Percentiles rank a stretch among this genome's conserved stretches.
phyloP scores from a whole-genome alignment of 64 coral and sea anemone species.

The Trachythela sp. region DNA sequence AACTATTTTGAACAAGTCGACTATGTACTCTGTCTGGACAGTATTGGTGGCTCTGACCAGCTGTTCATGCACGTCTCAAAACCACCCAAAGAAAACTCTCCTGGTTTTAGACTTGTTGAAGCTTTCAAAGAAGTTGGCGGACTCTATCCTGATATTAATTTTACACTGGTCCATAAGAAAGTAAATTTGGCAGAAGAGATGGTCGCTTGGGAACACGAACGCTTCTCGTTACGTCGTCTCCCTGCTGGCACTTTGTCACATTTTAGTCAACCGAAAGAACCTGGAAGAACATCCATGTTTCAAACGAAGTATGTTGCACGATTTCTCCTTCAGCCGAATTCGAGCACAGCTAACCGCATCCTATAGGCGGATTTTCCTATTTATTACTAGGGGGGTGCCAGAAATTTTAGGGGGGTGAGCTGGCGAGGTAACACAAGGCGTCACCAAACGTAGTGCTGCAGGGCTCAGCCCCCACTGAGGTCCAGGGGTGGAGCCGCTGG shows the following conservation, averaged over 20 bases:
- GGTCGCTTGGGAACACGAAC: conserved; percentile 84
- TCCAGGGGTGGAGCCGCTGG: too few species aligned
- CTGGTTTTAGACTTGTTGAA: conserved; percentile 68
- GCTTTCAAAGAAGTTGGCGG: background rate
- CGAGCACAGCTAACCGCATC: too few species aligned
- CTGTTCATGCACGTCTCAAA: conserved; percentile 88
- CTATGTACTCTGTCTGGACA: conserved; percentile 88
- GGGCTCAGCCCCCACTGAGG: too few species aligned
- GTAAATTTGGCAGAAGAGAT: conserved; percentile 88
- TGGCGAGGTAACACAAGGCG: too few species aligned
- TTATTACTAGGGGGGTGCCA: too few species aligned
- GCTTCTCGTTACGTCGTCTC: conserved; percentile 80
- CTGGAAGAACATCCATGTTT: conserved; percentile 81
- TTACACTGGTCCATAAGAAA: conserved; percentile 82
- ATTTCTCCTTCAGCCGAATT: too few species aligned
- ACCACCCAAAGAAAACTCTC: conserved; percentile 86
- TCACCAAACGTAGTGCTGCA: too few species aligned
- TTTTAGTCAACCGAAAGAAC: conserved; percentile 54
- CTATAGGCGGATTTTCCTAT: too few species aligned
- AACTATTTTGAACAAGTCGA: conserved; percentile 96
- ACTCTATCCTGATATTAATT: conserved; percentile 72
- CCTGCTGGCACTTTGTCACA: conserved; percentile 86
- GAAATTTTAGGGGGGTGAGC: too few species aligned
- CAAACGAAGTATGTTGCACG: conserved; percentile 59
- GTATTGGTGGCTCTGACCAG: conserved; percentile 60